phyloP scores from a whole-genome alignment of 37 sponge, comb jelly and placozoan species.

The Hormiphora californensis region DNA sequence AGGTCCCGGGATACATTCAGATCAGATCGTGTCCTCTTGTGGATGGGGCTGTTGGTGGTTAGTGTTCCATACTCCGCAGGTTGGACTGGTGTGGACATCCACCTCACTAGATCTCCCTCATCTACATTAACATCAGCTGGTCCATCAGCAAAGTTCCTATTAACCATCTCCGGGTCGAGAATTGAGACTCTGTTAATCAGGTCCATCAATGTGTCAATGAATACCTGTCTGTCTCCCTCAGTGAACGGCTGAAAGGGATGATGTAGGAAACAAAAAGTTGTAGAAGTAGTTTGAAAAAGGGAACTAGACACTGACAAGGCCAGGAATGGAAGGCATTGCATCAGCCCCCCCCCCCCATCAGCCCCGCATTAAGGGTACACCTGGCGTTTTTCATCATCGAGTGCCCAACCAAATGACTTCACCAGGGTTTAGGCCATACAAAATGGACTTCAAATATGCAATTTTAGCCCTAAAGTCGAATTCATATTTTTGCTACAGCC shows the following conservation, averaged over 20 bases:
- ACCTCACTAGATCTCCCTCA: conserved; percentile 11
- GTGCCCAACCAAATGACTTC: no score
- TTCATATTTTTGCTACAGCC: no score
- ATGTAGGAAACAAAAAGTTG: background rate
- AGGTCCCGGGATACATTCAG: conserved; percentile 13
- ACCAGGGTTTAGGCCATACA: no score
- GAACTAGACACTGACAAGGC: no score
- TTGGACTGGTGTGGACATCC: conserved; percentile 25
- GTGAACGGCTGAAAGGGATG: conserved; percentile 23
- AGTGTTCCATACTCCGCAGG: conserved; percentile 8
- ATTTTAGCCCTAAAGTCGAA: no score
- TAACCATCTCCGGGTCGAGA: conserved; percentile 9
- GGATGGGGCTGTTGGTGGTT: background rate
- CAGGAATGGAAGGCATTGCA: no score
- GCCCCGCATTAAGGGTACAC: no score
- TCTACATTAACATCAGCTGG: background rate
- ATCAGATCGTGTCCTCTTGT: conserved; percentile 29
- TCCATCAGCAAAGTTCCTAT: conserved; percentile 32
- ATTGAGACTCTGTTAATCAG: conserved; percentile 51
- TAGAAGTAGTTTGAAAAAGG: no score
- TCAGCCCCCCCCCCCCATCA: no score
- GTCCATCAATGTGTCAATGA: conserved; percentile 47
- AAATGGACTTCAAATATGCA: no score
- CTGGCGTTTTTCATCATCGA: no score
- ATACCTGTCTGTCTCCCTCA: conserved; percentile 26